Evolutionary conservation across 2,113 vertebrate genomes (phyloP).

Genomic region (Sus scrofa): T2T-Sscrofa CM000824.6:199132001-199132500

Average conservation of each 20-base stretch:
- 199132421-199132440: constrained; percentile 27
- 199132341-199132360: not conserved
- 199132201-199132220: not conserved
- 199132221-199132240: not conserved
- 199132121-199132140: not conserved
- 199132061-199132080: not conserved
- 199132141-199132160: not conserved
- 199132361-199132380: not conserved
- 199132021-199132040: not conserved
- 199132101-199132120: not conserved
- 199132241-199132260: not conserved
- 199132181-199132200: not conserved
- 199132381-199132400: not conserved
- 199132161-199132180: not conserved
- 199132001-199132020: not conserved
- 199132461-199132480: constrained; percentile 63
- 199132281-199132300: not conserved
- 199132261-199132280: constrained; percentile 40
- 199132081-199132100: not conserved
- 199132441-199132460: constrained; percentile 59
- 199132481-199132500: constrained; percentile 64
- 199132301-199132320: constrained; percentile 20
- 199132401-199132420: not conserved
- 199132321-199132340: not conserved
- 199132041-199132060: not conserved